These are phyloP conservation scores for Gracilinanus agilis DNA, from an alignment of 2,113 vertebrate genomes.

Conservation along the genomic window DNA sequence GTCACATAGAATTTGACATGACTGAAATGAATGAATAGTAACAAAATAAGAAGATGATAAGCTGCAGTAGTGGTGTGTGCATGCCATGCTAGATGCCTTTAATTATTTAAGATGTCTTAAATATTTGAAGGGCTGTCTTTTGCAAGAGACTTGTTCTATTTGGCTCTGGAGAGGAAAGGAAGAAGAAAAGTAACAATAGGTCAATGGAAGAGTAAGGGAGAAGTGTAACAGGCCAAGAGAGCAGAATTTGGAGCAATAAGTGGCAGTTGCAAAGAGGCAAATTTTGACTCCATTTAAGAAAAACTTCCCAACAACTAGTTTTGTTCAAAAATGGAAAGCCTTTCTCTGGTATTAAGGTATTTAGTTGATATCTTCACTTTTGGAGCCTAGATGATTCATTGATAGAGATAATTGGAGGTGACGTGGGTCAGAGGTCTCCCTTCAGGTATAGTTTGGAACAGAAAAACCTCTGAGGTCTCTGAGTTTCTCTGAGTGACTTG, in stretches of 20 bases:
- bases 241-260: neutral
- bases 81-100: neutral
- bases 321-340: neutral
- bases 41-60: neutral
- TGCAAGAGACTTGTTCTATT: neutral
- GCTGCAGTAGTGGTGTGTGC: neutral
- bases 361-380: neutral
- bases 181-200: neutral
- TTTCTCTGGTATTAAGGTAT: neutral
- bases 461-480: neutral
- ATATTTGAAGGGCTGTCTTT: neutral
- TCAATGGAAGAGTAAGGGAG: neutral
- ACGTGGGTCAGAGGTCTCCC: neutral
- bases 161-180: neutral
- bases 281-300: neutral
- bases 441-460: neutral
- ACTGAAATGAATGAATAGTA: neutral
- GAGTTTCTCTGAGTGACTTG: neutral
- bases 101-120: no score
- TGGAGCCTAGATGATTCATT: neutral
- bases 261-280: neutral
- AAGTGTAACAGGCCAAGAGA: neutral
- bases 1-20: no score
- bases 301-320: neutral
- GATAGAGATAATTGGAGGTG: neutral